phyloP scores from a whole-genome alignment of 1,140 invertebrate genomes.

The Drosophila mayri region DNA sequence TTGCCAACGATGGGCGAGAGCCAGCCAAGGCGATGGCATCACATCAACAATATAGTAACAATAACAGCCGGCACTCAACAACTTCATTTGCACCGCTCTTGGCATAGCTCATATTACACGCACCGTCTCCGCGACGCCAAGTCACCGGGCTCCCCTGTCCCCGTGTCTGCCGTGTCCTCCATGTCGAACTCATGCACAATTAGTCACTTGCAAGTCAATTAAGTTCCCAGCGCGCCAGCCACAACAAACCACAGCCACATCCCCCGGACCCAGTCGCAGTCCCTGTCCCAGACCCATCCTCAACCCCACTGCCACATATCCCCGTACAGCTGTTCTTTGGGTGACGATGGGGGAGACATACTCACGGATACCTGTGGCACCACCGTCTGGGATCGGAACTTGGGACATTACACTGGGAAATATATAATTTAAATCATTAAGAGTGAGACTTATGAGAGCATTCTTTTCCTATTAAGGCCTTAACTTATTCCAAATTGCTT shows the following conservation, averaged over 20 bases:
- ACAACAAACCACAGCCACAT: slow-evolving; percentile 56
- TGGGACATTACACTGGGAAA: slow-evolving; percentile 10
- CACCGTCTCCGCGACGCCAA: slow-evolving; percentile 50
- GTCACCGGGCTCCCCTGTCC: slow-evolving; percentile 6
- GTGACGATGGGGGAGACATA: slow-evolving; percentile 40
- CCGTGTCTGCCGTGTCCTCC: slow-evolving; percentile 2
- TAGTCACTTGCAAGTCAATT: slow-evolving; percentile 83
- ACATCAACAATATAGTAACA: slow-evolving; percentile 41
- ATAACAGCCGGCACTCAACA: slow-evolving; percentile 56
- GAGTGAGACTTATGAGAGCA: not conserved
- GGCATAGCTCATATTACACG: slow-evolving; percentile 76
- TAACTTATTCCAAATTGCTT: not conserved
- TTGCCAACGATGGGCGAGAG: slow-evolving; percentile 18
- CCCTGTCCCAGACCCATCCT: slow-evolving; percentile 6
- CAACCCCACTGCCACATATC: slow-evolving; percentile 35
- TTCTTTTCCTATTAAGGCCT: not conserved
- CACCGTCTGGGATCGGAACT: slow-evolving; percentile 45
- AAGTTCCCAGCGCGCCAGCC: slow-evolving; percentile 70
- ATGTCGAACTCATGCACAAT: slow-evolving; percentile 81
- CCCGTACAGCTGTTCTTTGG: slow-evolving; percentile 36
- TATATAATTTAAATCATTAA: not conserved
- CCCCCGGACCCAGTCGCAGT: slow-evolving; percentile 7
- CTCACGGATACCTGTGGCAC: slow-evolving; percentile 68
- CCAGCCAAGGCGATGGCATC: slow-evolving; percentile 19
- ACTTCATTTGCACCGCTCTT: slow-evolving; percentile 69